Evolutionary conservation across 2,888 invertebrate genomes (phyloP), one percentile per base, ranked within the genome.

Genomic region (Acleris emargana): DNA sequence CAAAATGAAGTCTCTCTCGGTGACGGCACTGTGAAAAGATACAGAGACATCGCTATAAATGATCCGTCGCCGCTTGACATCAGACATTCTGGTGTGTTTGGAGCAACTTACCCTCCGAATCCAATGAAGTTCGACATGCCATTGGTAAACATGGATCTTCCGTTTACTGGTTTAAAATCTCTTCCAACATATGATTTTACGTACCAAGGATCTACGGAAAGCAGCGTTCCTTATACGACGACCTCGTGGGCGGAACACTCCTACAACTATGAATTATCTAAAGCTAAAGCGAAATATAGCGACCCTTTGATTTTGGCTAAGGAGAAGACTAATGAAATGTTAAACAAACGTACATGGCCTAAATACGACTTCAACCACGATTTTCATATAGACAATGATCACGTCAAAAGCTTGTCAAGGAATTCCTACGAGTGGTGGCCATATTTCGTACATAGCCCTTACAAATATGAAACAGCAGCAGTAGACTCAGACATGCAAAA

Each of bases 381-480:
- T 11, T 86, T 82, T 62, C 81, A 78, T 20, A 69, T 77, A 6
- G 88, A 91, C 54, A 83, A 87, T 43, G 84, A 89, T 51, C 89
- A 91, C 62, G 64, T 89, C 5, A 81, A 84, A 70, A 83, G 81
- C 1, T 84, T 82, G 69, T 79, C 81, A 16, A 77, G 79, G 69
- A 79, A 71, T 54, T 61, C 76, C 9, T 86, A 84, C 49, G 82
- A 84, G 32, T 77, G 69, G 57, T 87, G 86, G 86, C 89, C 91
- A 1, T 84, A 82, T 61, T 81, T 80, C 47, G 84, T 85, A 69
- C 80, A 83, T 58, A 80, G 71, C 28, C 83, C 87, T 1, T 86
- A 86, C 58, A 86, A 87, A 60, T 86, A 85, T 69, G 83, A 86
- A 69, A 71, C 75, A 43, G 76, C 77, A 45, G 84, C 82, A 51